Evolutionary conservation across 2,888 invertebrate species (phyloP), one percentile per base, ranked within the genome.

Genomic region (Eutolmus rufibarbis): DNA sequence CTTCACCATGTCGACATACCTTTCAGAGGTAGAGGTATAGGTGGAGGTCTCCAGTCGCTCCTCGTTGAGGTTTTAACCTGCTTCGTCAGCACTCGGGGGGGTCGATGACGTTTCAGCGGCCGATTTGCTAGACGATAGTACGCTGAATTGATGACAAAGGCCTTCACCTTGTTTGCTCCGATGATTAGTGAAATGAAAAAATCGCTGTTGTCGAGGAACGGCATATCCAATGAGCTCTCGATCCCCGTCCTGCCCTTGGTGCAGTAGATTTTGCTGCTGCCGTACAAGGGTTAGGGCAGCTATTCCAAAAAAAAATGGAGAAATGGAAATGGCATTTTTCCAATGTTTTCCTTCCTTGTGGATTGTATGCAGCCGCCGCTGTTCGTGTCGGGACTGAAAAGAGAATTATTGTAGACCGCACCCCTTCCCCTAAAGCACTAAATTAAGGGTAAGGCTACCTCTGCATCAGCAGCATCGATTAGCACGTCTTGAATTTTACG

Each of bases 101-200:
- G 16, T 46, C 31, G 51, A 37, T 12, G 78, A 40, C n/a, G 23
- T 51, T 16, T 16, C 28, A 46, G 79, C 28, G 76, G 16, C 16
- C 51, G 79, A 51, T 51, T 79, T 79, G 23, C 51, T 31, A 51
- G 51, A 79, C 79, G 79, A 79, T 79, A 51, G 51, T 46, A 1
- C 23, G 43, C 79, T 23, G n/a, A 79, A 23, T 31, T 79, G 79
- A 79, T 79, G 79, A 79, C 79, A 79, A 51, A 79, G 79, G 51
- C 56, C 56, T 79, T 79, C 46, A 79, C 28, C 28, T 66, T 66
- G 66, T 66, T 66, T 66, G 66, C 66, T 66, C 14, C 19, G 66
- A 66, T 66, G 66, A 66, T 66, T 66, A 66, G 66, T 66, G 28
- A 66, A 66, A 66, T 66, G 66, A 66, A 66, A 66, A 66, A 28